Percentiles rank a stretch among this genome's conserved stretches.
phyloP scores from a whole-genome alignment of 2,888 invertebrate species.

The Chromoteleia sp. region DNA sequence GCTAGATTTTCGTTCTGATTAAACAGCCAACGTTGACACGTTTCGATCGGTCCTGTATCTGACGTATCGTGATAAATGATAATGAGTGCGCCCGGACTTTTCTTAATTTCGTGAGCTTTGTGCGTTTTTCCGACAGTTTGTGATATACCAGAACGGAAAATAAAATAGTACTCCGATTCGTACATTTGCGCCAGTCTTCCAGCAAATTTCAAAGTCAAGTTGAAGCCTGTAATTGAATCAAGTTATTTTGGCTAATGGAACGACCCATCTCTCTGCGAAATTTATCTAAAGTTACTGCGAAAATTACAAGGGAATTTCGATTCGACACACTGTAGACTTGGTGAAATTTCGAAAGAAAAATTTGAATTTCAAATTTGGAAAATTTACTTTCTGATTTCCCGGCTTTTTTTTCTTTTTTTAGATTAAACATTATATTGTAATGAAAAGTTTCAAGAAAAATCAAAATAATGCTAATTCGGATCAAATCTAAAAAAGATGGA shows the following conservation, averaged over 20 bases:
- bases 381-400: constrained; percentile 1
- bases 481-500: too few species aligned
- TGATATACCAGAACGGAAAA: constrained; percentile 55
- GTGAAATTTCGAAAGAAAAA: constrained; percentile 21
- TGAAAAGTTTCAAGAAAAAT: too few species aligned
- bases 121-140: constrained; percentile 69
- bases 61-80: constrained; percentile 71
- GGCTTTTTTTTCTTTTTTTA: background rate
- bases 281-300: constrained; percentile 72
- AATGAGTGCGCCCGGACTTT: constrained; percentile 66
- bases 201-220: constrained; percentile 44
- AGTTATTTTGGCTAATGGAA: constrained; percentile 41
- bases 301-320: constrained; percentile 74
- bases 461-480: too few species aligned
- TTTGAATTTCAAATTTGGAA: background rate
- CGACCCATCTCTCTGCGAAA: constrained; percentile 9
- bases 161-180: constrained; percentile 42
- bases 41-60: constrained; percentile 63
- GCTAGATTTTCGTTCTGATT: constrained; percentile 44
- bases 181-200: constrained; percentile 44
- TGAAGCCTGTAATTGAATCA: constrained; percentile 28
- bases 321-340: constrained; percentile 57
- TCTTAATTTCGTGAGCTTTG: constrained; percentile 65
- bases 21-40: constrained; percentile 58
- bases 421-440: too few species aligned